Base-by-base conservation (phyloP, 1,140 invertebrate genomes). In the Cydia fagiglandana region DNA sequence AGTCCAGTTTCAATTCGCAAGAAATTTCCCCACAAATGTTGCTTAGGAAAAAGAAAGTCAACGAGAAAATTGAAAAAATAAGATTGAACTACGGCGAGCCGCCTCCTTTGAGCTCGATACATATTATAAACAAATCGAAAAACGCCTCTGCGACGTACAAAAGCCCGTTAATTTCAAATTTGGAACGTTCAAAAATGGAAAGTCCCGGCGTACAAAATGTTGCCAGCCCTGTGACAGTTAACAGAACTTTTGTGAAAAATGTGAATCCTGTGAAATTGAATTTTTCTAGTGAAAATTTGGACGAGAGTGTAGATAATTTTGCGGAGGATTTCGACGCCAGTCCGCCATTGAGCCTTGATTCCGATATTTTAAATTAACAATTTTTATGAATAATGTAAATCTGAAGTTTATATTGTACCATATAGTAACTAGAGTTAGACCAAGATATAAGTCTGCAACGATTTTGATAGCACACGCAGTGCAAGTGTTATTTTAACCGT, bases 311-410 rank as follows among this genome's bases (percentile, higher is more conserved):
- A 4, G 87, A 90, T 81, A 82, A 85, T 41, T 93, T 91, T 78
- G 86, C 82, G 45, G 89, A 92, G 68, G 91, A 92, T 10, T 90
- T 91, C 80, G 88, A 91, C 64, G 82, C 76, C 15, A 93, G 92
- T 85, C 91, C 89, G 15, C 92, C 92, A 53, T 86, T 93, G 68
- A 93, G 92, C 73, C 81, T 92, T 73, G 89, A 92, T 79, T 90
- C 74, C 77, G 73, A 73, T 73, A 30, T 64, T 53, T 10, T 64
- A 64, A 47, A 50, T 12, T 38, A 53, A 68, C 7, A 66, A 17
- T 64, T 75, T 66, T 17, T 53, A 13, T 15, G 0, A 41, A 41
- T 41, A 41, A 41, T 41, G 38, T 9, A 10, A 41, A 9, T 10
- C 7, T 41, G 7, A 9, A 41, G 38, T 41, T 41, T 10, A 38